Percentiles rank a stretch among this genome's conserved stretches.
Conservation (phyloP, 2,888 invertebrate species). For the Pristionchus japonicus region DNA sequence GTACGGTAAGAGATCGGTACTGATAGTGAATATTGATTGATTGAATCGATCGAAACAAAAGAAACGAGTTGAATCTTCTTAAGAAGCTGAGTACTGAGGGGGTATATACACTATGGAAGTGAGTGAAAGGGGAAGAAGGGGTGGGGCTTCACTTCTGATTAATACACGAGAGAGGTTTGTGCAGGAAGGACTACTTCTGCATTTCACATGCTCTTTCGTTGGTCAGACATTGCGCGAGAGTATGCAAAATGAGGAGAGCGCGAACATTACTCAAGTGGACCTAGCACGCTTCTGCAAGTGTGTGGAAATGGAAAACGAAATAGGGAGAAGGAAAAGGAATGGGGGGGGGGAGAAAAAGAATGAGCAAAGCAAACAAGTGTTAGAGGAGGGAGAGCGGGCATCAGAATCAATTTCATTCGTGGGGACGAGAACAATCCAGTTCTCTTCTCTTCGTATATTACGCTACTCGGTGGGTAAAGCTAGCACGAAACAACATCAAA, state of each 20-base stretch:
- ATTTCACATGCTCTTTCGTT: background rate
- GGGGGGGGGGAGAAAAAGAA: background rate
- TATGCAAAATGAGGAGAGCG: background rate
- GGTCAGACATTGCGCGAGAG: background rate
- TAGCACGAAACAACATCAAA: background rate
- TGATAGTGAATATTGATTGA: background rate
- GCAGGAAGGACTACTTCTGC: background rate
- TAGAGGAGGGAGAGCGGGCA: background rate
- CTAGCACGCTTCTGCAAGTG: background rate
- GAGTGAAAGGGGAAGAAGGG: background rate
- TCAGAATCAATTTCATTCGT: background rate
- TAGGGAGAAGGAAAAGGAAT: background rate
- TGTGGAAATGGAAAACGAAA: background rate
- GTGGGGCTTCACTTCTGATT: constrained; percentile 27
- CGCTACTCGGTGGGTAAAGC: background rate
- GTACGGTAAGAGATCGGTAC: constrained; percentile 23
- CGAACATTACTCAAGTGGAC: background rate
- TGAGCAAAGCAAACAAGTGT: constrained; percentile 2
- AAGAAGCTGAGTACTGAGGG: background rate
- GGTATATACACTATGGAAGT: background rate
- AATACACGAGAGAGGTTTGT: background rate
- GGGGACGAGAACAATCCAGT: background rate
- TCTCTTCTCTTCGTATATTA: background rate
- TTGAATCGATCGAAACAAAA: background rate
- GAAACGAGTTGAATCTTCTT: background rate